Evolutionary conservation across 2,113 vertebrate species (phyloP), one percentile per base, ranked within the genome.

Genomic region (Prolemur simus): DNA sequence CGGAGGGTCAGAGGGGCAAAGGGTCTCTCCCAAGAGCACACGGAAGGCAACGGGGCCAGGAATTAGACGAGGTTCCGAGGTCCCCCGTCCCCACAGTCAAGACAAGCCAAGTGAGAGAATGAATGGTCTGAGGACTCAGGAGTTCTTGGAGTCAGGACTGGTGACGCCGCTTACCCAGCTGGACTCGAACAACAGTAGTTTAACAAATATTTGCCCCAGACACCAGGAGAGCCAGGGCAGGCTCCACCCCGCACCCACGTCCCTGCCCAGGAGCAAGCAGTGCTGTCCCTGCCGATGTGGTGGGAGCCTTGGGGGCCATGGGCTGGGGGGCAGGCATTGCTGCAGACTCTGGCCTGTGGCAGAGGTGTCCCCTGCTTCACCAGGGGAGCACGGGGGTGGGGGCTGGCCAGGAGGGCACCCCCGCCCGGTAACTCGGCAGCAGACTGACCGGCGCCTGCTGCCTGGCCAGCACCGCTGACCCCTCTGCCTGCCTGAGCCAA

Each of bases 41-140:
- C 4, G 12, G 88, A n/a, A 25, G 3, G 0, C 0, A 12, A 42
- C 0, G 25, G 18, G 5, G 49, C 66, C 18, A 0, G 29, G 69
- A 49, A 12, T 7, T 12, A 3, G 39, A 7, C 3, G 1, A 5
- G 47, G 37, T 13, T n/a, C 47, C 34, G 1, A 4, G 47, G 3
- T 64, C 66, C 68, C 10, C 3, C 11, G 0, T 1, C 2, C 14
- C 3, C 47, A 10, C 4, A 6, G 3, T 12, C 34, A 12, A 49
- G 49, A 45, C 47, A 11, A 58, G 10, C 42, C 32, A 3, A 45
- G 32, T 13, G 1, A 9, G 4, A 47, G 66, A 3, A 2, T 0
- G 23, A 73, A 12, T 1, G n/a, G 3, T 4, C 54, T 2, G 1
- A 23, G 20, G 34, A 32, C 29, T 3, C 0, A 0, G 12, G 47